These are phyloP conservation scores for Temnothorax unifasciatus DNA, from an alignment of 2,888 invertebrate species.

Conservation along the genomic window DNA sequence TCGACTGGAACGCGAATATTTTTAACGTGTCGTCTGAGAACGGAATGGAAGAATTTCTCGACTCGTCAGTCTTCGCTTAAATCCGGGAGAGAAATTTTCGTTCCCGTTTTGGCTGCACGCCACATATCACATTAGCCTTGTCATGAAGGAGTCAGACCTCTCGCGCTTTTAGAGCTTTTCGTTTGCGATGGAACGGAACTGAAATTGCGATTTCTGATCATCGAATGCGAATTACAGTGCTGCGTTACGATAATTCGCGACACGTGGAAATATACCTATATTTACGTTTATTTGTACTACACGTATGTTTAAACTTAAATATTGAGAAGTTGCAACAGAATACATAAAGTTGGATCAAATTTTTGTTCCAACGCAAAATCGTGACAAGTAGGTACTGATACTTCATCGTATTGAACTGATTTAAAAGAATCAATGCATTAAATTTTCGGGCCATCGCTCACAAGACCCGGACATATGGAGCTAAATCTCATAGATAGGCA, in stretches of 20 bases:
- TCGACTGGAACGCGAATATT: conserved; percentile 54
- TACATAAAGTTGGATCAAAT: not conserved
- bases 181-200: not conserved
- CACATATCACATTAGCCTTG: conserved; percentile 33
- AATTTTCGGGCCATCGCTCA: not conserved
- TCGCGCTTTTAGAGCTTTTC: not conserved
- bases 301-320: not conserved
- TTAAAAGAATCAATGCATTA: not conserved
- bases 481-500: conserved; percentile 43
- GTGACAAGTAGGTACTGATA: not conserved
- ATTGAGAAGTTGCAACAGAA: not conserved
- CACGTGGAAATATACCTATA: no score
- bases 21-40: conserved; percentile 37
- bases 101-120: conserved; percentile 22
- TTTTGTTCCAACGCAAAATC: not conserved
- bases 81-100: conserved; percentile 11
- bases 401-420: not conserved
- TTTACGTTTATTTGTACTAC: no score
- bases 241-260: not conserved
- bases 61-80: conserved; percentile 18
- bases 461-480: not conserved
- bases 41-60: conserved; percentile 47
- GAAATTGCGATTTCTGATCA: conserved; percentile 5
- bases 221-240: not conserved
- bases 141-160: conserved; percentile 1